Evolutionary conservation across 35 echinoderm and acorn worm species (phyloP).

Genomic region (Chiridota heheva): DNA sequence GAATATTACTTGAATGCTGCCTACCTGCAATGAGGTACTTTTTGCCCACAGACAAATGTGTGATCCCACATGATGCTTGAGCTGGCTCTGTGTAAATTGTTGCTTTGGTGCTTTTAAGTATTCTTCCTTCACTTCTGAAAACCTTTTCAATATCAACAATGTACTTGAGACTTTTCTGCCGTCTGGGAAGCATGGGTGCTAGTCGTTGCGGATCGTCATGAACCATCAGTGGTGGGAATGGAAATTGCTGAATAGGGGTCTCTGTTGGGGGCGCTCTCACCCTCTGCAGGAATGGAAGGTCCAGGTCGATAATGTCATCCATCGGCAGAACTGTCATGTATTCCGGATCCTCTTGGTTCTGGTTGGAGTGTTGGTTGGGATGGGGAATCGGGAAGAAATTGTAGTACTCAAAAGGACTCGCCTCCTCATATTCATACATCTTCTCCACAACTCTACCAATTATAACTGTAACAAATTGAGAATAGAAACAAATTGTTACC

Average conservation of each 20-base stretch:
- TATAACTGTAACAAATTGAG: background rate
- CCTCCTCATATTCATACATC: conserved; percentile 37
- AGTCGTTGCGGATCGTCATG: background rate
- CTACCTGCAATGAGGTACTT: conserved; percentile 39
- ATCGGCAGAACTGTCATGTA: too few relatives aligned
- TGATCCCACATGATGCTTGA: conserved; percentile 5
- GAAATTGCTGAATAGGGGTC: too few relatives aligned
- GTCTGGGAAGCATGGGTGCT: background rate
- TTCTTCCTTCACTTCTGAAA: conserved; percentile 39
- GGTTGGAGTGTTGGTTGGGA: background rate
- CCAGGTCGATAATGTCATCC: too few relatives aligned
- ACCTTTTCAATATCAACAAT: conserved; percentile 39
- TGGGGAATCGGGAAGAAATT: conserved; percentile 11
- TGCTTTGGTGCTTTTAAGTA: conserved; percentile 41
- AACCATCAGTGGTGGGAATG: conserved; percentile 23
- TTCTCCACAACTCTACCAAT: conserved; percentile 36
- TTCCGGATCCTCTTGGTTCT: background rate
- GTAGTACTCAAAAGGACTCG: too few relatives aligned
- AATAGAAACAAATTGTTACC: background rate
- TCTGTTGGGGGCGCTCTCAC: conserved; percentile 25
- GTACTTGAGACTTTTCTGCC: conserved; percentile 20
- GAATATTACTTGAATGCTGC: background rate
- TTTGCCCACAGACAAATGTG: conserved; percentile 15
- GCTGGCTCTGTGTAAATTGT: conserved; percentile 21
- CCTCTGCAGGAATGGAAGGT: conserved; percentile 18